These are phyloP conservation scores for Nannoperca australis DNA, from an alignment of 2,797 vertebrate species.

Conservation along the genomic window DNA sequence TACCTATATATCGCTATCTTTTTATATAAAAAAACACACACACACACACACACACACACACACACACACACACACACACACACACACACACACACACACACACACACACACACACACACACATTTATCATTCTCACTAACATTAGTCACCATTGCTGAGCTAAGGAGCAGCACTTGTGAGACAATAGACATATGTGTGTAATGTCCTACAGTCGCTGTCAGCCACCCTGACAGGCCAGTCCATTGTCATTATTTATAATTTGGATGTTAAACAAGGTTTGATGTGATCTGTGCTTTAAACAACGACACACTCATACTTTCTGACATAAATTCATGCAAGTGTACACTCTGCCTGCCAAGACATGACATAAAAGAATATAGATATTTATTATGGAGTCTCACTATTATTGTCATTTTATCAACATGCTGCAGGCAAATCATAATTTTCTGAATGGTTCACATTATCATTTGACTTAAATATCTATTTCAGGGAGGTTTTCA, in stretches of 20 bases:
- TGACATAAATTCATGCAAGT: constrained; percentile 28
- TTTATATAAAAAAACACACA: no score
- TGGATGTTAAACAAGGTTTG: constrained; percentile 52
- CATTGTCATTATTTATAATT: constrained; percentile 57
- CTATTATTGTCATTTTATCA: constrained; percentile 59
- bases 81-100: no score
- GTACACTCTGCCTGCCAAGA: constrained; percentile 11
- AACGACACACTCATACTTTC: constrained; percentile 4
- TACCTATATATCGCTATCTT: no score
- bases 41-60: no score
- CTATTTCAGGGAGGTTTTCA: constrained; percentile 55
- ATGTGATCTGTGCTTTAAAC: constrained; percentile 58
- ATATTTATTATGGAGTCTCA: constrained; percentile 35
- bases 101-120: constrained; percentile 72
- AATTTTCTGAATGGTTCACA: constrained; percentile 53
- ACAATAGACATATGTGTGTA: constrained; percentile 69
- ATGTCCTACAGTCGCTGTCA: constrained; percentile 55
- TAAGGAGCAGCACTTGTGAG: constrained; percentile 65
- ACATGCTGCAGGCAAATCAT: constrained; percentile 46
- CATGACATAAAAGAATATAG: constrained; percentile 44
- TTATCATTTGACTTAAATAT: constrained; percentile 63
- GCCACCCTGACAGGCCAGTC: constrained; percentile 50
- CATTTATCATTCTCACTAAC: constrained; percentile 88
- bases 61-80: no score
- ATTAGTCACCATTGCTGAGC: constrained; percentile 84